phyloP scores from a whole-genome alignment of 2,888 invertebrate species.

The Chaetogeoica ovagalla region DNA sequence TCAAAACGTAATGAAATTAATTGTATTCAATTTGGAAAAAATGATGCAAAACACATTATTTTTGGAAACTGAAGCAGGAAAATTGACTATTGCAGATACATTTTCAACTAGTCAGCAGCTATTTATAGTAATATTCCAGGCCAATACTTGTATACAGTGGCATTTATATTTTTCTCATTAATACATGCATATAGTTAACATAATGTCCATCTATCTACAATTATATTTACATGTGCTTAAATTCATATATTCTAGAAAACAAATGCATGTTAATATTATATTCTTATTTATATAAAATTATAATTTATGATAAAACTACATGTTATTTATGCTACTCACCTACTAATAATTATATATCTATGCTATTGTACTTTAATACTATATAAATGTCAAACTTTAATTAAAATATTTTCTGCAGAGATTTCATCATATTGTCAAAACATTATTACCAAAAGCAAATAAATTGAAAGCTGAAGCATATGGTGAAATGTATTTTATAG shows the following conservation, averaged over 20 bases:
- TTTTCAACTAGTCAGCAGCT: conserved; percentile 27
- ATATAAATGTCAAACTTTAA: not conserved
- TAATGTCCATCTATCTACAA: not conserved
- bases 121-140: conserved; percentile 36
- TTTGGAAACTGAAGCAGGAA: conserved; percentile 30
- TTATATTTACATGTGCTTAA: not conserved
- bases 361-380: too few species aligned
- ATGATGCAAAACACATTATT: conserved; percentile 9
- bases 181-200: not conserved
- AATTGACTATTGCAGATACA: conserved; percentile 29
- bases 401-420: conserved; percentile 43
- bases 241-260: too few species aligned
- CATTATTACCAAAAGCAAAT: conserved; percentile 51
- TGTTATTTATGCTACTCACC: too few species aligned
- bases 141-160: not conserved
- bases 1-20: conserved; percentile 9
- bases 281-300: too few species aligned
- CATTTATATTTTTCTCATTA: not conserved
- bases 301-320: too few species aligned
- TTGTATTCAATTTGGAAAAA: conserved; percentile 13
- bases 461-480: conserved; percentile 54
- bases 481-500: conserved; percentile 56
- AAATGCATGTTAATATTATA: too few species aligned
- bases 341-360: too few species aligned
- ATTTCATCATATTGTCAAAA: conserved; percentile 55